Evolutionary conservation across 2,888 invertebrate genomes (phyloP).

Genomic region (Drosophila crucigera): DNA sequence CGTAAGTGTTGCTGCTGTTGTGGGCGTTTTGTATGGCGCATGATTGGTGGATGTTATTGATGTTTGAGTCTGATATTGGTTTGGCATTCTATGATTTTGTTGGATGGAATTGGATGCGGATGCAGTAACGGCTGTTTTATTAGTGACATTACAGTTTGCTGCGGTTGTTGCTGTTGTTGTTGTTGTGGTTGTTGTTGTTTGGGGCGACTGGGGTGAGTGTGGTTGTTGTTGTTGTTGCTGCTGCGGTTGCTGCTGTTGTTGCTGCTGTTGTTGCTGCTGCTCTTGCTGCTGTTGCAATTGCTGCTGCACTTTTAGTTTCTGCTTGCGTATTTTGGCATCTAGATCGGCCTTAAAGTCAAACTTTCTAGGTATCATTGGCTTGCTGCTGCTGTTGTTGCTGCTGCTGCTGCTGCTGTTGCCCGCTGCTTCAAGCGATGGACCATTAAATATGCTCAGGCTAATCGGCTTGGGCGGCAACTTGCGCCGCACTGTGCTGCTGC

Average conservation of each 20-base stretch:
- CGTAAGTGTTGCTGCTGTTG: constrained; percentile 36
- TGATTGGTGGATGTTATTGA: constrained; percentile 62
- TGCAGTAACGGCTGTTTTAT: constrained; percentile 69
- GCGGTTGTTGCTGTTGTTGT: constrained; percentile 60
- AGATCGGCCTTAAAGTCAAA: constrained; percentile 83
- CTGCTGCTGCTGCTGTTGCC: constrained; percentile 31
- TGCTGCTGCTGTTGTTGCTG: constrained; percentile 49
- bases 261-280: constrained; percentile 51
- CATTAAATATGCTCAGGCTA: constrained; percentile 79
- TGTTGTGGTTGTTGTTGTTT: constrained; percentile 63
- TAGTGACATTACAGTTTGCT: constrained; percentile 82
- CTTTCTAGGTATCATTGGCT: constrained; percentile 70
- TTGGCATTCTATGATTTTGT: constrained; percentile 62
- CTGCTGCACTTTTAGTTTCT: constrained; percentile 81
- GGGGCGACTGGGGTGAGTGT: constrained; percentile 72
- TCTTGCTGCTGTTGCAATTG: constrained; percentile 73
- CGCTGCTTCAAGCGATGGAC: constrained; percentile 34
- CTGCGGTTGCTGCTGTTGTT: constrained; percentile 43
- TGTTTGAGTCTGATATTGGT: constrained; percentile 33
- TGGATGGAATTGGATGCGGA: constrained; percentile 36
- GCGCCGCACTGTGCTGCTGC: constrained; percentile 60
- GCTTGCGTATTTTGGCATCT: constrained; percentile 82
- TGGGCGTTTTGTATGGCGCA: constrained; percentile 53
- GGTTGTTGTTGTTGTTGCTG: constrained; percentile 48
- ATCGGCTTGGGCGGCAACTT: constrained; percentile 82